Base-by-base conservation (phyloP, 35 echinoderm and acorn worm genomes). In the Eucidaris tribuloides region DNA sequence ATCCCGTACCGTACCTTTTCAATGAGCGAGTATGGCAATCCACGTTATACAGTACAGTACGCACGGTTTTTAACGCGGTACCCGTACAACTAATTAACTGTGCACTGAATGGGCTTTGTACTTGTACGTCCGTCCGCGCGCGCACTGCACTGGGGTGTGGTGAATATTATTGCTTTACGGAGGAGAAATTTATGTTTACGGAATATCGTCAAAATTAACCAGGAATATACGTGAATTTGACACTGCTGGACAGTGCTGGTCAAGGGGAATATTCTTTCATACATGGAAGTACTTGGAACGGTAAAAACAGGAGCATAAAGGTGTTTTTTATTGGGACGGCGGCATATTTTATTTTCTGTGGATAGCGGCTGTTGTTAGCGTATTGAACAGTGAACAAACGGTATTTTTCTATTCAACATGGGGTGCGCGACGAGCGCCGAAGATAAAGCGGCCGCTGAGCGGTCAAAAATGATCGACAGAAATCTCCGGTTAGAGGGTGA, bases 401-500 rank as follows among this genome's bases (percentile, higher is more conserved):
- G 68, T 83, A 74, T 65, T 88, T 64, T 81, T 62, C 39, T 79
- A 80, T 84, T 60, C 74, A 91, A 83, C 49, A 99, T 99, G 96
- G 96, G 96, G 77, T 99, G 96, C 85, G 90, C 96, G 81, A 92
- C 90, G 27, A 99, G 96, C 82, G 96, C 96, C 38, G 96, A 99
- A 86, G 96, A 99, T 87, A 99, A 99, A 85, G 96, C 96, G 56
- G 96, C 96, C 79, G 96, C 96, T 79, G 96, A 99, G 87, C 91
- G 96, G 84, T 99, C 96, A 65, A 93, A 93, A 90, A 86, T 87
- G 87, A 99, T 99, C 49, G 96, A 99, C 65, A 93, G 91, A 93
- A 99, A 99, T 90, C 84, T 99, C 71, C 82, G 96, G 77, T 74
- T 92, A 84, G 96, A 99, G 59, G 96, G 96, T 20, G 96, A 99